Evolutionary conservation across 2,888 invertebrate species (phyloP), one percentile per base, ranked within the genome.

Genomic region (Augochlorella aurata): DNA sequence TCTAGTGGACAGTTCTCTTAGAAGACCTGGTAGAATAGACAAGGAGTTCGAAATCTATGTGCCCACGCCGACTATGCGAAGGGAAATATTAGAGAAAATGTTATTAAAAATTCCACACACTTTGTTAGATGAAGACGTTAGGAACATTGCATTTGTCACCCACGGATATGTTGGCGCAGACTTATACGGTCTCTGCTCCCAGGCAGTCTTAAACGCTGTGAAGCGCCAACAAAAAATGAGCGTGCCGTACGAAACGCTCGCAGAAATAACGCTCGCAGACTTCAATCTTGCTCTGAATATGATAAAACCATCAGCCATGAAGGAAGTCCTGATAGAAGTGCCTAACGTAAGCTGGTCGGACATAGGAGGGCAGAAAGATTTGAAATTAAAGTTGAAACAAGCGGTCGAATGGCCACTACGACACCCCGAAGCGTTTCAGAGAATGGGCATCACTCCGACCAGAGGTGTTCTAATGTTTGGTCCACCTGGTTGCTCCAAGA

Each of bases 401-500:
- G 97, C 98, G 0, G 97, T 99, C 0, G 98, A 99, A 92, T 98
- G 98, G 98, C 99, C 99, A 0, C 92, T 99, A 44, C 96, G 96
- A 89, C 96, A 99, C 93, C 96, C 97, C 0, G 97, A 98, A 81
- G 96, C 96, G 82, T 98, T 99, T 90, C 90, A 93, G 66, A 95
- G 97, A 44, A 94, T 99, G 83, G 98, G 98, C 0, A 96, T 99
- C 38, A 95, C 95, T 63, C 97, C 99, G 0, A 98, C 99, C 0
- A 96, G 96, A 81, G 99, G 99, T 0, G 96, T 99, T 1, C 94
- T 99, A 5, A 96, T 99, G 95, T 99, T 97, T 93, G 99, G 99
- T 0, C 99, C 99, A 0, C 99, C 99, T 0, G 99, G 99, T 0
- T 99, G 99, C 93, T 99, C 98, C 0, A 99, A 99, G 94, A 99